Base-by-base conservation (phyloP, 2,113 vertebrate species). In the Dromiciops gliroides region DNA sequence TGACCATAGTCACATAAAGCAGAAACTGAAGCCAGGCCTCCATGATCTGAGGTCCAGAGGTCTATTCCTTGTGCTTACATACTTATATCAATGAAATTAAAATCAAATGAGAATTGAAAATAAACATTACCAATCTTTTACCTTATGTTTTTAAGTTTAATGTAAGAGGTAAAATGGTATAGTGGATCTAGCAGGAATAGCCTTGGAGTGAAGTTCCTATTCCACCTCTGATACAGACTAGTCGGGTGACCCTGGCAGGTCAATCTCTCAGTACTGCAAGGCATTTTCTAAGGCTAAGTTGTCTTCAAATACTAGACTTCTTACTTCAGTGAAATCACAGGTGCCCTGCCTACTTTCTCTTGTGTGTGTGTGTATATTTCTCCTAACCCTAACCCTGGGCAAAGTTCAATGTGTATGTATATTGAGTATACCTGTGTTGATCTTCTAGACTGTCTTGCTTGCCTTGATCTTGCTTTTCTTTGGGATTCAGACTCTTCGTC, bases 401-500 rank as follows among this genome's bases (percentile, higher is more conserved):
- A 44, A 83, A 83, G 16, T 22, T 83, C 67, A 83, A 67, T 22
- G 7, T 83, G 44, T 95, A 60, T 91, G 90, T 48, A 60, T 90
- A 93, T 92, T 88, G 91, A 37, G 91, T 0, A 37, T 97, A 99
- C 99, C 99, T 99, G 99, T 37, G 99, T 99, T 97, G 99, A 99
- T 98, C 99, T 99, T 98, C 99, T 99, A 47, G 99, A 99, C 98
- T 99, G 99, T 95, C 99, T 99, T 92, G 99, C 99, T 99, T 99
- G 99, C 97, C 99, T 99, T 96, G 99, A 99, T 97, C 99, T 99
- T 97, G 99, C 99, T 99, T 99, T 99, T 98, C 99, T 99, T 98
- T 99, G 99, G 96, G 99, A 99, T 98, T 99, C 99, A 0, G 99
- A 99, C 95, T 99, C 99, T 98, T 99, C 99, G 97, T 99, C 99